Conservation (phyloP, 1,140 invertebrate species). For the Vollenhovia emeryi region DNA sequence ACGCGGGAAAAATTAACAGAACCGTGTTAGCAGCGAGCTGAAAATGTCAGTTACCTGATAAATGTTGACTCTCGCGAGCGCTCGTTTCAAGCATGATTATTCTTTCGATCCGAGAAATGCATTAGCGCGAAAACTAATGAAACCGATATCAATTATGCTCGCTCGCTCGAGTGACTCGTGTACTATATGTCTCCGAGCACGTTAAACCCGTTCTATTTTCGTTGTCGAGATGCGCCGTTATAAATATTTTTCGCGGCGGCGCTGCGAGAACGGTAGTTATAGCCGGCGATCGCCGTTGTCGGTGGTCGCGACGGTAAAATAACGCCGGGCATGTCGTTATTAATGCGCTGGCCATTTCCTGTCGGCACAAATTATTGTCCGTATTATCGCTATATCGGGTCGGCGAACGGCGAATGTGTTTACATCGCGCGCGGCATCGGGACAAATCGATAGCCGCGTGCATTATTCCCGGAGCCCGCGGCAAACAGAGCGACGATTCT, state of each 20-base stretch:
- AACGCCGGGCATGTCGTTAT: slow-evolving; percentile 42
- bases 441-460: slow-evolving; percentile 60
- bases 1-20: neutral
- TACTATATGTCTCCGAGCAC: neutral
- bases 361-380: slow-evolving; percentile 53
- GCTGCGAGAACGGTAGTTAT: neutral
- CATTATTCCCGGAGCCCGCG: neutral
- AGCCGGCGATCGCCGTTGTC: slow-evolving; percentile 25
- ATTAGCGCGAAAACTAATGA: slow-evolving; percentile 26
- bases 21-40: no score
- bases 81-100: neutral
- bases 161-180: neutral
- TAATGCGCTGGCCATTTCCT: slow-evolving; percentile 31
- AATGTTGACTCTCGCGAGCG: neutral
- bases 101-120: neutral
- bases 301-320: slow-evolving; percentile 28
- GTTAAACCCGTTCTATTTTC: slow-evolving; percentile 32
- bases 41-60: neutral
- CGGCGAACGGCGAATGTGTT: slow-evolving; percentile 34
- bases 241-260: slow-evolving; percentile 9
- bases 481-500: slow-evolving; percentile 52
- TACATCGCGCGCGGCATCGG: slow-evolving; percentile 46
- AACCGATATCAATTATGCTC: slow-evolving; percentile 26
- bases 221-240: neutral
- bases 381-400: neutral